These are phyloP conservation scores for Andrena chrysosceles DNA, from an alignment of 2,888 invertebrate species.

Conservation along the genomic window DNA sequence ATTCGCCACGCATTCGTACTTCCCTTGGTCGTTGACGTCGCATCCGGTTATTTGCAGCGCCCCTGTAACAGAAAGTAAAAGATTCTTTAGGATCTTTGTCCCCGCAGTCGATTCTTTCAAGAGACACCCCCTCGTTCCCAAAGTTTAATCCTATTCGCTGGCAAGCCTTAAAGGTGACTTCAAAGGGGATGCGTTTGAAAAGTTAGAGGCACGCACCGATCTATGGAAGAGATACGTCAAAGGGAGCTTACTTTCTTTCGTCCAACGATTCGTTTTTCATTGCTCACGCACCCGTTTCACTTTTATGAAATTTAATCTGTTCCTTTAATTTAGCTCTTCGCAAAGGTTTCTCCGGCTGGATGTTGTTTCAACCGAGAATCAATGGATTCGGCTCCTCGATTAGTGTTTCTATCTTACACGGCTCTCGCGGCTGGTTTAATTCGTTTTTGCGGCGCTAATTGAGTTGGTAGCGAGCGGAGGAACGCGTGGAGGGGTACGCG, in stretches of 20 bases:
- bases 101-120: not conserved
- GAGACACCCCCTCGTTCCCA: not conserved
- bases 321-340: not conserved
- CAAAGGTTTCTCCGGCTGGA: not conserved
- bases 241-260: not conserved
- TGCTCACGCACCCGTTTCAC: not conserved
- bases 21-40: conserved; percentile 96
- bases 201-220: not conserved
- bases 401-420: conserved; percentile 5
- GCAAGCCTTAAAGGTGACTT: conserved; percentile 4
- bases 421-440: conserved; percentile 34
- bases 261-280: not conserved
- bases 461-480: conserved; percentile 66
- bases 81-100: not conserved
- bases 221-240: not conserved
- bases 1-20: conserved; percentile 98
- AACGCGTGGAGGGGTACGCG: conserved; percentile 24
- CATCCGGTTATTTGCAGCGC: conserved; percentile 95
- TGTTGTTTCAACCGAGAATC: not conserved
- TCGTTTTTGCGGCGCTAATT: conserved; percentile 73
- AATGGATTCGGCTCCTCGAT: conserved; percentile 1
- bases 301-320: conserved; percentile 29
- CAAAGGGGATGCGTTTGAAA: not conserved
- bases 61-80: conserved; percentile 86
- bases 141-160: conserved; percentile 19